Evolutionary conservation across 2,888 invertebrate genomes (phyloP), one percentile per base, ranked within the genome.

Genomic region (Dioctria linearis): DNA sequence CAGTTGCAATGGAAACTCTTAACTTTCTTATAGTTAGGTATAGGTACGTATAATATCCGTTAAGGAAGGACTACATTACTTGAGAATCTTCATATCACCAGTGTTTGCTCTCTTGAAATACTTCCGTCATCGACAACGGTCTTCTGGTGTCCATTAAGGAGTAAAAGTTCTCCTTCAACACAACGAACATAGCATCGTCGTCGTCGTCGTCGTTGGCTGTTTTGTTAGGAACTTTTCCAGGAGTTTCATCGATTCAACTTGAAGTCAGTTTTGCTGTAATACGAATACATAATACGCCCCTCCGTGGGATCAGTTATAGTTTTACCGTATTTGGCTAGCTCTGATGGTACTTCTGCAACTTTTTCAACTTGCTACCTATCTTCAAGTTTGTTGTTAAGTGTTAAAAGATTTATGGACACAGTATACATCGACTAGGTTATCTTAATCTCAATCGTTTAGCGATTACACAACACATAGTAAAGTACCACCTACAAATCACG

Each of bases 371-470:
- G 9, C 9, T 6, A 5, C 5, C 6, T 46, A 9, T 5, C 49
- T 46, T 5, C 6, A 9, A 46, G 9, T 5, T 5, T 46, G 5
- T 46, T 6, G 5, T 46, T 5, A 46, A 46, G 49, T 46, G 49
- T 9, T 46, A 46, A 46, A 46, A 46, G 49, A 46, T 46, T 46
- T 46, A 46, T 46, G 49, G 49, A 9, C 49, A 46, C 49, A 5
- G 49, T 46, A 46, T 25, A 25, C 25, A 25, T 25, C 1, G 25
- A 25, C 25, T 25, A 1, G 25, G 25, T 65, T 65, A 65, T 65
- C 65, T 65, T 65, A 65, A 65, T 65, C 65, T 40, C 25, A 65
- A 65, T 65, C 65, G 65, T 40, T 65, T 65, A 42, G 42, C 40
- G 65, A 65, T 65, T 65, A 65, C 65, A 40, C 65, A 25, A 25